Conservation (phyloP, 2,113 vertebrate genomes). For the Erinaceus europaeus region DNA sequence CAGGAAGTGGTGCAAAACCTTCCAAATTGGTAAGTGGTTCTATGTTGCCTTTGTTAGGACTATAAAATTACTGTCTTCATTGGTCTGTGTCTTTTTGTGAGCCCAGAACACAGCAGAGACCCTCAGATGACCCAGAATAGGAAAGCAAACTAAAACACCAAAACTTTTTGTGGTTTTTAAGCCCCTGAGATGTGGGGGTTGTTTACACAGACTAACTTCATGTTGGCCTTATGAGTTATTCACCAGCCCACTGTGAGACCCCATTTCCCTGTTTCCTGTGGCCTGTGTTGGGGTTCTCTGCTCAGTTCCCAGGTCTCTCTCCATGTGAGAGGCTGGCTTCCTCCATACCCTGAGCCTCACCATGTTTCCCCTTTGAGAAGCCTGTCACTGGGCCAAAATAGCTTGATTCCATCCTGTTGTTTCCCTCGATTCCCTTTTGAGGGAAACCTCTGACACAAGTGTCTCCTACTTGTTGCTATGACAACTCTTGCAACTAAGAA, state of each 20-base stretch:
- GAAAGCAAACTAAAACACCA: background rate
- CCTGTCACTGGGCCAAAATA: background rate
- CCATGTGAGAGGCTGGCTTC: background rate
- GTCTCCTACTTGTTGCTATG: slow-evolving; percentile 5
- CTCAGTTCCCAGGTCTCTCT: background rate
- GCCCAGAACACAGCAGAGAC: background rate
- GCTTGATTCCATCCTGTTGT: background rate
- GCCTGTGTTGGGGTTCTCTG: background rate
- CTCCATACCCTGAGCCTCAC: background rate
- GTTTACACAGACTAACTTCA: background rate
- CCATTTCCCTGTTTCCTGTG: background rate
- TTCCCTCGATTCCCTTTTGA: slow-evolving; percentile 14
- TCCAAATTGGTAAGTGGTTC: background rate
- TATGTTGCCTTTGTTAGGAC: background rate
- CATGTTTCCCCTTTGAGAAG: background rate
- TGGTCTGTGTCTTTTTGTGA: background rate
- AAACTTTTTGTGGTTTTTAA: background rate
- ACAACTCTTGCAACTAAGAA: slow-evolving; percentile 26
- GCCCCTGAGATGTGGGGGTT: background rate
- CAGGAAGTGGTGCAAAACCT: background rate
- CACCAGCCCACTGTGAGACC: background rate
- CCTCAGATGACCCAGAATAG: background rate
- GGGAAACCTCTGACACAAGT: slow-evolving; percentile 18
- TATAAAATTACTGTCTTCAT: background rate
- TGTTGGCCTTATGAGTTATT: background rate